Percentiles rank a stretch among this genome's conserved stretches.
Conservation (phyloP, 2,113 vertebrate genomes). For the Poecile atricapillus region DNA sequence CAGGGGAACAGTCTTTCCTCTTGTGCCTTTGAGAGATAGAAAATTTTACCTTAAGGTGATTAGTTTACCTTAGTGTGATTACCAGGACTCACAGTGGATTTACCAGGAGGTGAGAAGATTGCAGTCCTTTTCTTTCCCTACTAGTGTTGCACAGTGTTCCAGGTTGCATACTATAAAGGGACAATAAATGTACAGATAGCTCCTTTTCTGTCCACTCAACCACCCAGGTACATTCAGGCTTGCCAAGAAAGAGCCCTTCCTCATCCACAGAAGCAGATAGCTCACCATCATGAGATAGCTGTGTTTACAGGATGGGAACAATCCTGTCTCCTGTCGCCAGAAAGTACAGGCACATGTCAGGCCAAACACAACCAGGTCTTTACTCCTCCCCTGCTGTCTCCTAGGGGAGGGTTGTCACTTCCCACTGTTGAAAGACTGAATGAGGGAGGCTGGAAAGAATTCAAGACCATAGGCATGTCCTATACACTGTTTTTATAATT, state of each 20-base stretch:
- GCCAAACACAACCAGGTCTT: background rate
- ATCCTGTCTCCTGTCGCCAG: background rate
- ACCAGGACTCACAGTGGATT: background rate
- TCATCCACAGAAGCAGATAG: background rate
- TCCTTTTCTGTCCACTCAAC: background rate
- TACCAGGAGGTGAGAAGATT: background rate
- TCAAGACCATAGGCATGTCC: background rate
- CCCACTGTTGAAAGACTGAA: rapidly evolving
- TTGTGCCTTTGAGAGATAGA: background rate
- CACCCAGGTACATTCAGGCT: background rate
- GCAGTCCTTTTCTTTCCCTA: background rate
- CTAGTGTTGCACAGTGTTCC: background rate
- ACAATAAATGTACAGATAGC: background rate
- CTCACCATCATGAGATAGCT: background rate
- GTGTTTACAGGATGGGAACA: background rate
- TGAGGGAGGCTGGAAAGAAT: background rate
- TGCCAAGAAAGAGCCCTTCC: background rate
- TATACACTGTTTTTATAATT: background rate
- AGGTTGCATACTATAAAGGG: background rate
- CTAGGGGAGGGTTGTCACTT: background rate
- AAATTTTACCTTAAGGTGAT: background rate
- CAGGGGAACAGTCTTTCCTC: background rate
- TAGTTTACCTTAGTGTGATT: background rate
- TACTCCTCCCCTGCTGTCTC: background rate
- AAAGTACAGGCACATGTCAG: background rate